phyloP scores from a whole-genome alignment of 2,888 invertebrate genomes.

The Apamea epomidion region DNA sequence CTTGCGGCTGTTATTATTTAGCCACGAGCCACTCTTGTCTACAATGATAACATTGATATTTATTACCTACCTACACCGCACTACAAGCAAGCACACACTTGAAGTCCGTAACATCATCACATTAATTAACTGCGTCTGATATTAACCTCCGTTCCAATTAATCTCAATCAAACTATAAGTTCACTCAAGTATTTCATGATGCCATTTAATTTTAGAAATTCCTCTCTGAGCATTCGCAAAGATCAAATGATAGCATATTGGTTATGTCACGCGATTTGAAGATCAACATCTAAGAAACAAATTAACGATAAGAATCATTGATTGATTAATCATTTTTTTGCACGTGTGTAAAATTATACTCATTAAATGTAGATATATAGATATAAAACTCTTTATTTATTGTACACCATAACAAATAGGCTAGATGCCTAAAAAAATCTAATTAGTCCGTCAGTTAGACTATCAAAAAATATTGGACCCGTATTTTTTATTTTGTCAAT shows the following conservation, averaged over 20 bases:
- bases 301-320: not conserved
- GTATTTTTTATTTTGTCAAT: no score
- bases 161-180: conserved; percentile 74
- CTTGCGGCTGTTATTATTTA: not conserved
- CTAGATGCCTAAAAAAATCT: no score
- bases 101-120: conserved; percentile 61
- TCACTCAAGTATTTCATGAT: conserved; percentile 48
- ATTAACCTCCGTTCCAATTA: conserved; percentile 81
- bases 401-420: not conserved
- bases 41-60: not conserved
- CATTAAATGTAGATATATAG: not conserved
- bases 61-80: not conserved
- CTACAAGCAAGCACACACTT: conserved; percentile 31
- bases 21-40: not conserved
- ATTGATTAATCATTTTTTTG: not conserved
- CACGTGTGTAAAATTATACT: not conserved
- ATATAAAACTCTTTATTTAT: not conserved
- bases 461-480: no score
- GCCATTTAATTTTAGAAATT: conserved; percentile 52
- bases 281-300: not conserved
- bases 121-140: conserved; percentile 72
- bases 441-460: no score
- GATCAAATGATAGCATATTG: conserved; percentile 9
- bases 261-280: conserved; percentile 15
- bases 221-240: not conserved